Percentiles rank a stretch among this genome's conserved stretches.
Evolutionary conservation across 2,888 invertebrate genomes (phyloP).

Genomic region (Clunio marinus): DNA sequence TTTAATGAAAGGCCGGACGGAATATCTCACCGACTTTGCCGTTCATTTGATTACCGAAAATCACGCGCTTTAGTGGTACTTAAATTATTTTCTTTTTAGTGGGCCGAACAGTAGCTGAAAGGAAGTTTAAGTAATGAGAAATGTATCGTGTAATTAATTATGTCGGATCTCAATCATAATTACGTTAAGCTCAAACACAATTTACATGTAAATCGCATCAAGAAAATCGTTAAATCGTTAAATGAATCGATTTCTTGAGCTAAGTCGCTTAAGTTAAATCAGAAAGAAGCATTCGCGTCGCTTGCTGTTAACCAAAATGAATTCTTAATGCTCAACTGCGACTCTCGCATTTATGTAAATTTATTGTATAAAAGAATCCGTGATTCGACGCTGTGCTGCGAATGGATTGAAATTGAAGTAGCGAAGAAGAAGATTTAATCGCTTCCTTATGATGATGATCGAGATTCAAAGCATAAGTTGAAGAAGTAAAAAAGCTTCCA

Average conservation of each 20-base stretch:
- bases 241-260: neutral
- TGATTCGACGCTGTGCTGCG: neutral
- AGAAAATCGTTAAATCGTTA: neutral
- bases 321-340: neutral
- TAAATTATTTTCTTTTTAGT: neutral
- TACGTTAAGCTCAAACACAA: neutral
- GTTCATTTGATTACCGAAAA: conserved; percentile 35
- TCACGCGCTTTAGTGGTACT: conserved; percentile 33
- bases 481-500: conserved; percentile 36
- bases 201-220: neutral
- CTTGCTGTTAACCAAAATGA: neutral
- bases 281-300: conserved; percentile 1
- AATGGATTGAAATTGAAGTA: neutral
- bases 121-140: conserved; percentile 38
- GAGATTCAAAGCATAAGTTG: conserved; percentile 32
- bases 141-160: conserved; percentile 30
- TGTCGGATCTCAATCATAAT: neutral
- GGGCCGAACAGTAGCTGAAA: conserved; percentile 29
- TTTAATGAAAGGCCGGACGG: conserved; percentile 39
- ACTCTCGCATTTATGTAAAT: neutral
- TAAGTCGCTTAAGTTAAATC: neutral
- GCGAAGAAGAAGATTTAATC: conserved; percentile 17
- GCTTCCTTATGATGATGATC: conserved; percentile 31
- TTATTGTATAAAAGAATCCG: neutral
- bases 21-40: neutral